Base-by-base conservation (phyloP, 2,888 invertebrate genomes). In the Campoplex nolae region DNA sequence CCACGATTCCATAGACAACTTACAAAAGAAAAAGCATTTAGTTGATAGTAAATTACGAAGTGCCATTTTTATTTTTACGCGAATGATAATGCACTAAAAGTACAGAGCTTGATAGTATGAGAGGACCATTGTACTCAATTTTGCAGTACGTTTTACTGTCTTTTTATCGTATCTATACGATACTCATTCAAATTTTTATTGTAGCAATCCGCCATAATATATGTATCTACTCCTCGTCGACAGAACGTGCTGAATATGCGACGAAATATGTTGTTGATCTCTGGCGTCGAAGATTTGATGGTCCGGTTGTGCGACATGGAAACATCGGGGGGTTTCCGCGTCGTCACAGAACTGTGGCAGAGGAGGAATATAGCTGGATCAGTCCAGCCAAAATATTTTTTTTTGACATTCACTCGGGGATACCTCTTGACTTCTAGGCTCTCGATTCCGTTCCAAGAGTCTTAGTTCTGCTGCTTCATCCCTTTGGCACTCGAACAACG, bases 151-250 rank as follows among this genome's bases (percentile, higher is more conserved):
- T 51, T 51, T 18, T n/a, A 51, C 18, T 18, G 18, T 51, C 51
- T 51, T 51, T 51, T 51, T 51, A 51, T 51, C 51, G 51, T 51
- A 51, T 51, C 18, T 51, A 18, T 18, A 51, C 51, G 51, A 51
- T 51, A 18, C 51, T 51, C 51, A 51, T 18, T 51, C 51, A 18
- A 51, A 51, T 51, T 51, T 51, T 92, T 91, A 92, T 92, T 91
- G 91, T 88, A 76, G 80, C 77, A 62, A 86, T 76, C 83, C 76
- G 81, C n/a, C 51, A n/a, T 51, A 84, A 87, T 76, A 68, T 75
- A 38, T 68, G 58, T 71, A 83, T 68, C 54, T 73, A 32, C 35
- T 54, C 9, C 16, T 35, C 11, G 16, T 42, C 38, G 23, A 1
- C n/a, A 28, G 51, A 68, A 18, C 45, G n/a, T 70, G 8, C 32